These are phyloP conservation scores for Drosophila guanche DNA, from an alignment of 1,140 invertebrate genomes.

Conservation along the genomic window DNA sequence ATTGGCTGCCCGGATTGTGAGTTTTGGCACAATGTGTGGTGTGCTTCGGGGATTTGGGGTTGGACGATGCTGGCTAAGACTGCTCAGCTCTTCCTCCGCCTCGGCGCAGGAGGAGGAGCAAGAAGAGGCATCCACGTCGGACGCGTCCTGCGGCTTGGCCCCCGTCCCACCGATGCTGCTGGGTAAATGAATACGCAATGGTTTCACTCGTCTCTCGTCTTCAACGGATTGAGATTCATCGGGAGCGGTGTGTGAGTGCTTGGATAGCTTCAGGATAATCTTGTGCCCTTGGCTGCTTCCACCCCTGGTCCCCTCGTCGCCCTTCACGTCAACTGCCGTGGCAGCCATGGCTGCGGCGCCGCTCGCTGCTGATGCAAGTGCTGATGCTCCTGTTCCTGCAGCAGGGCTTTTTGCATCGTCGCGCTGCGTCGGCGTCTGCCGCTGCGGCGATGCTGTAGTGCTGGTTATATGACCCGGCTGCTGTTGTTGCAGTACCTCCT, in stretches of 20 bases:
- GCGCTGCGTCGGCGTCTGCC: conserved; percentile 24
- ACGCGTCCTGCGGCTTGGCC: conserved; percentile 50
- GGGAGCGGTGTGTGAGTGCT: conserved; percentile 39
- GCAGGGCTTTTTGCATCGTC: conserved; percentile 50
- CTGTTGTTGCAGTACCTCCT: conserved; percentile 26
- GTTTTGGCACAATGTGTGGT: conserved; percentile 79
- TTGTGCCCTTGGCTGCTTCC: conserved; percentile 52
- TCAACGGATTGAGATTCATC: conserved; percentile 64
- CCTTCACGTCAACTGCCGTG: conserved; percentile 63
- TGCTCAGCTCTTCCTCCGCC: conserved; percentile 49
- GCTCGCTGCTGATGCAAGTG: conserved; percentile 19
- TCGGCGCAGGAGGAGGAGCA: conserved; percentile 75
- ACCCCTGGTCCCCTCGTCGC: conserved; percentile 47
- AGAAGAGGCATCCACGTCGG: conserved; percentile 62
- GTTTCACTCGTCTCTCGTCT: conserved; percentile 70
- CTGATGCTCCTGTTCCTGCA: conserved; percentile 39
- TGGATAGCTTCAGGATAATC: conserved; percentile 76
- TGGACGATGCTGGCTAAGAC: conserved; percentile 13
- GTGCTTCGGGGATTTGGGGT: conserved; percentile 28
- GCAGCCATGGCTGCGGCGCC: conserved; percentile 53
- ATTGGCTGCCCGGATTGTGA: conserved; percentile 76
- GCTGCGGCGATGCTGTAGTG: conserved; percentile 75
- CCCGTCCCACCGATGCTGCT: conserved; percentile 28
- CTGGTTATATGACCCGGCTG: conserved; percentile 72
- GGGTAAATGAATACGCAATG: conserved; percentile 64